These are phyloP conservation scores for Pitta sordida DNA, from an alignment of 2,113 vertebrate genomes.

Conservation along the genomic window DNA sequence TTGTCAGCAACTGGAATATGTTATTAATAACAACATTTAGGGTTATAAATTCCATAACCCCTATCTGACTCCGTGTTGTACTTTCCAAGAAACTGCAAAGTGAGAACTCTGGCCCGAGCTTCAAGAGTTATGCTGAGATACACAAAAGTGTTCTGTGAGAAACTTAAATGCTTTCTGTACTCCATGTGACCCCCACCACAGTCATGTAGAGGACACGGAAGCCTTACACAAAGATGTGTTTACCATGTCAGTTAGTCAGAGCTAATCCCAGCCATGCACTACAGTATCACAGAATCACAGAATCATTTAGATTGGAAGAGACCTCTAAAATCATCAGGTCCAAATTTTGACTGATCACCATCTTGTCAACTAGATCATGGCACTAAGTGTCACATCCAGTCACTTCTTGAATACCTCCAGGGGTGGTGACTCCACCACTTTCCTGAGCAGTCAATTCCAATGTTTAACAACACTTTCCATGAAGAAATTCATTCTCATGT, in stretches of 20 bases:
- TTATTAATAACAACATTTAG: conserved; percentile 33
- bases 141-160: conserved; percentile 12
- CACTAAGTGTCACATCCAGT: neutral
- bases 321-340: neutral
- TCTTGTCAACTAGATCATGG: neutral
- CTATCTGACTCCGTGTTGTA: conserved; percentile 30
- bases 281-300: neutral
- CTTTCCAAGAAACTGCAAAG: conserved; percentile 61
- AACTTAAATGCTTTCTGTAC: neutral
- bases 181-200: neutral
- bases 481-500: neutral
- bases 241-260: neutral
- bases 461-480: neutral
- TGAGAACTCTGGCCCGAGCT: conserved; percentile 42
- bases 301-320: neutral
- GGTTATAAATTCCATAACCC: conserved; percentile 53
- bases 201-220: neutral
- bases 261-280: neutral
- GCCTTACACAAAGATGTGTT: neutral
- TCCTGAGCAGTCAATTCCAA: neutral
- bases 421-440: neutral
- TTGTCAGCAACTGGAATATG: conserved; percentile 59
- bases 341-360: neutral
- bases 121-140: conserved; percentile 53
- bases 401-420: neutral